phyloP scores from a whole-genome alignment of 1,140 invertebrate genomes.

The Drosophila nannoptera region DNA sequence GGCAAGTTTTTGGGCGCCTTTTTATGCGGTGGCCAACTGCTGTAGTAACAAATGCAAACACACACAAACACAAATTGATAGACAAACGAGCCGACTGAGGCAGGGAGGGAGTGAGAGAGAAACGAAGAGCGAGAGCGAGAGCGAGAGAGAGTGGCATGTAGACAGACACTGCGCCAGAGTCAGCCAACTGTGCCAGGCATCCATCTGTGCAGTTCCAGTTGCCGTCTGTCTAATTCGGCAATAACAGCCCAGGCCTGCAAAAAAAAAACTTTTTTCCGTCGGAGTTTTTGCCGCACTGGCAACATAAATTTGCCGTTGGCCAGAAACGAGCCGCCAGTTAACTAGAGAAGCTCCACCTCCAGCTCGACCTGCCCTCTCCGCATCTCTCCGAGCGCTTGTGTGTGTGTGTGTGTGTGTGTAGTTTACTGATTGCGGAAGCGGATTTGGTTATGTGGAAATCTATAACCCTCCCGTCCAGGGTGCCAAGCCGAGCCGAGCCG shows the following conservation, averaged over 20 bases:
- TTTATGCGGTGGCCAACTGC: slow-evolving; percentile 71
- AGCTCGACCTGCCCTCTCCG: background rate
- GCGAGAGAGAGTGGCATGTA: slow-evolving; percentile 7
- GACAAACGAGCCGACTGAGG: slow-evolving; percentile 14
- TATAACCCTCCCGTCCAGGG: slow-evolving; percentile 43
- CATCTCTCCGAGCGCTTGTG: background rate
- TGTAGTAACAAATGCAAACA: slow-evolving; percentile 56
- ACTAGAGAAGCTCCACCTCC: slow-evolving; percentile 37
- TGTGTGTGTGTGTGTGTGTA: slow-evolving; percentile 44
- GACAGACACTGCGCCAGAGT: slow-evolving; percentile 49
- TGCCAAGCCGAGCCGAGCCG: slow-evolving; percentile 26
- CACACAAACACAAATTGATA: slow-evolving; percentile 16
- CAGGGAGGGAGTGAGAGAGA: too few relatives aligned
- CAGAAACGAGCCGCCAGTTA: slow-evolving; percentile 68
- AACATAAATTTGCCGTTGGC: slow-evolving; percentile 75
- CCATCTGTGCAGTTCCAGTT: slow-evolving; percentile 72
- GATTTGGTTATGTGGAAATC: slow-evolving; percentile 72
- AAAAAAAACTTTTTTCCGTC: slow-evolving; percentile 48
- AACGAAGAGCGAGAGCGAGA: too few relatives aligned
- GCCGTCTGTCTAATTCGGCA: slow-evolving; percentile 72
- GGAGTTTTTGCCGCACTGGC: slow-evolving; percentile 57
- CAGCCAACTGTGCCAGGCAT: slow-evolving; percentile 72
- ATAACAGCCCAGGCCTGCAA: slow-evolving; percentile 47
- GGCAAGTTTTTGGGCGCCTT: slow-evolving; percentile 52
- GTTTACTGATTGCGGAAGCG: slow-evolving; percentile 77